Base-by-base conservation (phyloP, 2,888 invertebrate genomes). In the Lacanobia wlatinum region DNA sequence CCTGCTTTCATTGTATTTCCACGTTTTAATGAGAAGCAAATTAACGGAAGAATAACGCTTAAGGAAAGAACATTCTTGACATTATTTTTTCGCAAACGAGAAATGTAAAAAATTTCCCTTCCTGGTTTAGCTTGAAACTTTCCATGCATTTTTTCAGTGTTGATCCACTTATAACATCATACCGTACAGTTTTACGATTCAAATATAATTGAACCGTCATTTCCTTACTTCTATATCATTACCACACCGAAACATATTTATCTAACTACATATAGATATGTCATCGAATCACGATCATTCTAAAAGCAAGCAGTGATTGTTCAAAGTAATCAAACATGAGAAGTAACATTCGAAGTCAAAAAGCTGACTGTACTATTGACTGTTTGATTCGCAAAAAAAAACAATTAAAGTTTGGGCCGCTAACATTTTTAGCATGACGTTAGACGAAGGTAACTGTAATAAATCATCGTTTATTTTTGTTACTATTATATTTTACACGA, bases 181-280 rank as follows among this genome's bases (percentile, higher is more conserved):
- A 73, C 79, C 78, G 77, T 83, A 79, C 81, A 48, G 9, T 65
- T 65, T 38, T 66, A 76, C 80, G 84, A 84, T 79, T 80, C 87
- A 86, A 88, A 87, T 83, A 85, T 83, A 87, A 84, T 85, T 84
- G 86, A 88, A 86, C 78, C 89, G 81, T 76, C 84, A 78, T 87
- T 85, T 79, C 83, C 85, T 87, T 86, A 88, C 80, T 83, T 84
- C 87, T 87, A 86, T 86, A 86, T 85, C 87, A 88, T 90, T 89
- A 89, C 88, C 93, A 94, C 93, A 94, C 91, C 92, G 90, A 92
- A 92, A 93, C 93, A 92, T 93, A 92, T 91, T 91, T 90, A 86
- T 94, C 94, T 96, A 96, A 92, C 95, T 96, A 95, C 91, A 90
- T 83, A 93, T 94, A 95, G 96, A 96, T 96, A 96, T 96, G 96